Evolutionary conservation across 1,140 invertebrate species (phyloP).

Genomic region (Adoxophyes honmai): DNA sequence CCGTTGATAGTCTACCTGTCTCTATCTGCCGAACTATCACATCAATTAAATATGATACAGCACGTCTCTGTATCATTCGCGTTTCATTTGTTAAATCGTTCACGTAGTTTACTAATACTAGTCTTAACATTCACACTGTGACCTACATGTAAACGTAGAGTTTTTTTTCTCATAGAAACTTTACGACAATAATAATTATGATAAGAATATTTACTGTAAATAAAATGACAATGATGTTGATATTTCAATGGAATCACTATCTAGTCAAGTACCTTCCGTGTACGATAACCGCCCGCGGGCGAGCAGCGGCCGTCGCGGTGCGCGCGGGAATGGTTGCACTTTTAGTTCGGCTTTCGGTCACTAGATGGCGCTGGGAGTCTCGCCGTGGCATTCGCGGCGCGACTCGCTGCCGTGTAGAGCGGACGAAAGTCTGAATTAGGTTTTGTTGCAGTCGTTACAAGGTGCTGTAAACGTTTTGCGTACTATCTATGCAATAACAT

Average conservation of each 20-base stretch:
- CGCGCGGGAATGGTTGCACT: slow-evolving; percentile 10
- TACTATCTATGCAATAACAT: too few relatives aligned
- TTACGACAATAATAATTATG: not conserved
- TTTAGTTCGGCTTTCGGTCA: slow-evolving; percentile 51
- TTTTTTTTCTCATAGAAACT: slow-evolving; percentile 1
- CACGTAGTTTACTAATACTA: not conserved
- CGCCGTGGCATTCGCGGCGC: not conserved
- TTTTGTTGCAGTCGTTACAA: not conserved
- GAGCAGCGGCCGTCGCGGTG: not conserved
- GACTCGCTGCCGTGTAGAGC: not conserved
- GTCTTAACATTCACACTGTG: not conserved
- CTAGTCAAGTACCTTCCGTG: slow-evolving; percentile 5
- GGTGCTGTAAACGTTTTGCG: slow-evolving; percentile 2
- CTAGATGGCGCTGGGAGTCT: slow-evolving; percentile 54
- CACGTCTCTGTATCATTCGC: not conserved
- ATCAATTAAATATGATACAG: not conserved
- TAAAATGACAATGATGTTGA: slow-evolving; percentile 8
- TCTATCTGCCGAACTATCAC: slow-evolving; percentile 43
- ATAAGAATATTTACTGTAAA: not conserved
- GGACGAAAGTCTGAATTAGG: not conserved
- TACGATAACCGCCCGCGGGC: not conserved
- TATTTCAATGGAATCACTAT: slow-evolving; percentile 8
- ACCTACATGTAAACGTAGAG: not conserved
- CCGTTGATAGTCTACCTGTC: slow-evolving; percentile 49
- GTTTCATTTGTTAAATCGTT: not conserved